Evolutionary conservation across 2,113 vertebrate species (phyloP).

Genomic region (Mormyrus iriodes): DNA sequence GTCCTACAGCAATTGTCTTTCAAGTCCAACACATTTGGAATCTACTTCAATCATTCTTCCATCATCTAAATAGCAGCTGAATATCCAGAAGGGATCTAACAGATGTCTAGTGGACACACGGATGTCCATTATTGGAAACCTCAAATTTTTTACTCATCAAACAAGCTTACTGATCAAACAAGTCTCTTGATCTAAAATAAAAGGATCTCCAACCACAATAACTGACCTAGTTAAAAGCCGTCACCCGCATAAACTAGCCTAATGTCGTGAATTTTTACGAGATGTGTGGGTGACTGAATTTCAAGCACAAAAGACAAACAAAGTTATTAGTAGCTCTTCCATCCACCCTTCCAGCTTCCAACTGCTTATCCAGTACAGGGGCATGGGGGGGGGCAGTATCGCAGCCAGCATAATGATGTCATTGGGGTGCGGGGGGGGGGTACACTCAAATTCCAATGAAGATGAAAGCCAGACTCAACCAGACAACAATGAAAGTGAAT

Average conservation of each 20-base stretch:
- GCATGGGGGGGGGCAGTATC: neutral
- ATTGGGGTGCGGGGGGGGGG: neutral
- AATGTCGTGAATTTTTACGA: neutral
- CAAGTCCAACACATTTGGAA: neutral
- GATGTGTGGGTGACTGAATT: neutral
- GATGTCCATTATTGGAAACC: neutral
- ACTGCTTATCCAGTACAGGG: neutral
- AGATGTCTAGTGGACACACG: neutral
- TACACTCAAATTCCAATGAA: neutral
- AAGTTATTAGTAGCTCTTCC: neutral
- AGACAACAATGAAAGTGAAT: neutral
- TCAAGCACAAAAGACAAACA: neutral
- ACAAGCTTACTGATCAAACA: neutral
- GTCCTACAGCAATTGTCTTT: neutral
- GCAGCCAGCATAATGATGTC: neutral
- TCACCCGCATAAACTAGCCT: neutral
- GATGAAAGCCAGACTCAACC: neutral
- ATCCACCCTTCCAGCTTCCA: neutral
- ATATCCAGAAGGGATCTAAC: neutral
- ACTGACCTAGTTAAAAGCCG: neutral
- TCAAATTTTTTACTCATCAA: neutral
- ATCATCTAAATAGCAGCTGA: neutral
- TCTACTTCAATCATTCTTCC: neutral
- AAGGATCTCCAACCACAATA: neutral
- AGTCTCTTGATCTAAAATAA: neutral